Conservation (phyloP, 30 jellyfish, hydroid and myxozoan species). For the Morbakka virulenta region DNA sequence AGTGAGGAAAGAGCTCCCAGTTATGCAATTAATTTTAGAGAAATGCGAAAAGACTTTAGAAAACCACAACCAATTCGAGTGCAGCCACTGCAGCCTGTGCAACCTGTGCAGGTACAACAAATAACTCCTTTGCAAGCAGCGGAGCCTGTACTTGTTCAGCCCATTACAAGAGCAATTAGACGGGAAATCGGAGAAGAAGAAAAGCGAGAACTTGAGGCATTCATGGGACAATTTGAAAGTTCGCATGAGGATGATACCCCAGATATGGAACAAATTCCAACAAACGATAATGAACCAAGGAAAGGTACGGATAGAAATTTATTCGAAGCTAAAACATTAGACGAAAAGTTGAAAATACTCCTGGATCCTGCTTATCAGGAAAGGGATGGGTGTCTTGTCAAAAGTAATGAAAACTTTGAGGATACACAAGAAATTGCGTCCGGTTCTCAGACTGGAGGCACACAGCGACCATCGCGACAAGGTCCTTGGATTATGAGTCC, state of each 20-base stretch:
- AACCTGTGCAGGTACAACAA: neutral
- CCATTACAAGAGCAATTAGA: neutral
- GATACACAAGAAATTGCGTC: neutral
- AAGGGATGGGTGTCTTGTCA: conserved; percentile 42
- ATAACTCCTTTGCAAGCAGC: neutral
- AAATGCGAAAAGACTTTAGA: conserved; percentile 2
- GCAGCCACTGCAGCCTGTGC: neutral
- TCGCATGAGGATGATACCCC: conserved; percentile 48
- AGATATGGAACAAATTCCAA: conserved; percentile 4
- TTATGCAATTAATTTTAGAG: conserved; percentile 43
- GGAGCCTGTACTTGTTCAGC: neutral
- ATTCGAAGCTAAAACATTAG: conserved; percentile 69
- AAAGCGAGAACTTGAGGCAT: conserved; percentile 52
- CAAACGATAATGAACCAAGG: conserved; percentile 7
- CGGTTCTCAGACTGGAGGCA: neutral
- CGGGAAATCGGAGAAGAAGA: conserved; percentile 63
- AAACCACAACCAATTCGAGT: neutral
- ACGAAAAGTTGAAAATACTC: conserved; percentile 53
- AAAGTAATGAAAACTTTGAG: neutral
- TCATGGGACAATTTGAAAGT: conserved; percentile 62
- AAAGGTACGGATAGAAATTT: conserved; percentile 20
- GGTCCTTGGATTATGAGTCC: neutral
- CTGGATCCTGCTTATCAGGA: conserved; percentile 72
- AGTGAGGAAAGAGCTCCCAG: conserved; percentile 67
- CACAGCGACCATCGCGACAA: neutral